Evolutionary conservation across 2,113 vertebrate species (phyloP), one percentile per base, ranked within the genome.

Genomic region (Boleophthalmus pectinirostris): DNA sequence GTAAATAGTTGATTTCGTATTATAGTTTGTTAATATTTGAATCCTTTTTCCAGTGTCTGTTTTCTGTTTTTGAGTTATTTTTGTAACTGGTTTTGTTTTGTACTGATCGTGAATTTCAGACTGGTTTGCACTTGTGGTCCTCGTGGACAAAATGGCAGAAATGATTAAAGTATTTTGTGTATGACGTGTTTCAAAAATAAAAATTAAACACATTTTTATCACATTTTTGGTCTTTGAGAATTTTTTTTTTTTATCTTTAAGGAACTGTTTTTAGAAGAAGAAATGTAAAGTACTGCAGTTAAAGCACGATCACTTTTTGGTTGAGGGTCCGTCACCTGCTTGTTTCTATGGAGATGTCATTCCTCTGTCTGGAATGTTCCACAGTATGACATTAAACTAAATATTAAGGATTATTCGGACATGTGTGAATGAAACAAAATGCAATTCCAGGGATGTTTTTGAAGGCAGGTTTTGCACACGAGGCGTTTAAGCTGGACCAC

Each of bases 61-160:
- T 85, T 84, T 23, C 47, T 85, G 5, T 71, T 87, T 29, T 68
- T 66, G 64, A 84, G 73, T 79, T 72, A 82, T 83, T 90, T 60
- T 82, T 85, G 84, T 88, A 84, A 87, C 64, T 82, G 58, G 51
- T 89, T 76, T 78, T 66, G 51, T 89, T 76, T 78, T 66, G 51
- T 49, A 80, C 78, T 75, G 85, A 77, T 80, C 79, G 58, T 81
- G 79, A 87, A 86, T 84, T 88, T 89, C 79, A 87, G 83, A 82
- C 88, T 84, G 66, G 80, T 92, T 93, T 94, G 92, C 92, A 94
- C 92, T 94, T 90, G 82, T 66, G 33, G 24, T 91, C 89, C 88
- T 61, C 35, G 49, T 78, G 91, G 89, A 93, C 87, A 5, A 73
- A 49, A 69, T 82, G 43, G 18, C 90, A 74, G 20, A 89, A 90